Evolutionary conservation across 2,113 vertebrate species (phyloP).

Genomic region (Poeciliopsis occidentalis): DNA sequence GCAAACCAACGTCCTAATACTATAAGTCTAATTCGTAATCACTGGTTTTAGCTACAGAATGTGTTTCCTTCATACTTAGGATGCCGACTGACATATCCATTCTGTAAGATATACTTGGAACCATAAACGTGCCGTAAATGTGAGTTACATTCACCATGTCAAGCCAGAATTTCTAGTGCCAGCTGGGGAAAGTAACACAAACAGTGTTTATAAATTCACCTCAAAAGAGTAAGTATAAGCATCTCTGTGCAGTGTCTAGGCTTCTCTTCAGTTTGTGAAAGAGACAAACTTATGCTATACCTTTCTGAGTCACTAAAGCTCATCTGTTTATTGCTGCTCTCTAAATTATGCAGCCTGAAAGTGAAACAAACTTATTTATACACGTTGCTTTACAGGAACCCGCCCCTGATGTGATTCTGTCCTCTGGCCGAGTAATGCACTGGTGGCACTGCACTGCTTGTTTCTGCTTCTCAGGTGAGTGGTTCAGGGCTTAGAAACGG

Average conservation of each 20-base stretch:
- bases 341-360: background rate
- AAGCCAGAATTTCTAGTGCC: too few relatives aligned
- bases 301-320: background rate
- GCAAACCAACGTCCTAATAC: background rate
- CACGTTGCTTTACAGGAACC: background rate
- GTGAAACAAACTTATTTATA: background rate
- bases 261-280: background rate
- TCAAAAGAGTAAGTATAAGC: too few relatives aligned
- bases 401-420: background rate
- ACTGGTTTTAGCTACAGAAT: background rate
- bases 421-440: background rate
- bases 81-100: background rate
- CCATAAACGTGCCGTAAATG: background rate
- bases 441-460: background rate
- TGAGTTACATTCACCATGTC: background rate
- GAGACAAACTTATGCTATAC: background rate
- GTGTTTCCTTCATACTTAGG: background rate
- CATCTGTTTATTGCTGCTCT: background rate
- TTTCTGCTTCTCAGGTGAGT: background rate
- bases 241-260: too few relatives aligned
- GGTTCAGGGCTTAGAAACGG: background rate
- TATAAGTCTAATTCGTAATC: background rate
- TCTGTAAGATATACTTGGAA: background rate
- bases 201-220: too few relatives aligned
- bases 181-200: too few relatives aligned